Percentiles rank a stretch among this genome's conserved stretches.
These are phyloP conservation scores for Isotomurus palustris DNA, from an alignment of 2,888 invertebrate species.

Conservation along the genomic window DNA sequence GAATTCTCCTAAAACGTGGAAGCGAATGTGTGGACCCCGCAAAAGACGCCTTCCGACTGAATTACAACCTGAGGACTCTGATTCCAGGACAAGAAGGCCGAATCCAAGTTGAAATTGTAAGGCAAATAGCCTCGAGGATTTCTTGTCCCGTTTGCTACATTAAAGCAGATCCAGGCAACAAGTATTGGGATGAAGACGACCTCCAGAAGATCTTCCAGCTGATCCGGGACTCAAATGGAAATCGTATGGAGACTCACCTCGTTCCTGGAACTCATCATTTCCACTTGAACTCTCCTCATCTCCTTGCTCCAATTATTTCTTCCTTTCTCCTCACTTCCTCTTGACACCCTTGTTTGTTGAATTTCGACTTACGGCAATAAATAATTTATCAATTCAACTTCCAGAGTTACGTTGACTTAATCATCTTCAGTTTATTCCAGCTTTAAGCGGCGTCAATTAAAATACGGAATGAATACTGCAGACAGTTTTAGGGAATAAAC, in stretches of 20 bases:
- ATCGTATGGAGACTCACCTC: slow-evolving; percentile 40
- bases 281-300: slow-evolving; percentile 46
- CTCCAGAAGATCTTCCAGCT: slow-evolving; percentile 37
- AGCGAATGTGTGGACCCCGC: background rate
- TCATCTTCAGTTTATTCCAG: too few relatives aligned
- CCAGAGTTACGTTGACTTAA: too few relatives aligned
- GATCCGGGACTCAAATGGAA: slow-evolving; percentile 25
- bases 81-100: slow-evolving; percentile 26
- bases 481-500: too few relatives aligned
- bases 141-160: slow-evolving; percentile 48
- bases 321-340: too few relatives aligned
- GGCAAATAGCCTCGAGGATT: slow-evolving; percentile 43
- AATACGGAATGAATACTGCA: too few relatives aligned
- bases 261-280: slow-evolving; percentile 47
- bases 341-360: too few relatives aligned
- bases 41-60: slow-evolving; percentile 14
- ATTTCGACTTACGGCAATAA: too few relatives aligned
- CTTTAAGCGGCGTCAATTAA: too few relatives aligned
- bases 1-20: slow-evolving; percentile 37
- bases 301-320: slow-evolving; percentile 25
- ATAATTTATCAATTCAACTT: too few relatives aligned
- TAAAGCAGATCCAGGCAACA: slow-evolving; percentile 47
- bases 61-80: slow-evolving; percentile 25
- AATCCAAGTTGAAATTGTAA: slow-evolving; percentile 12
- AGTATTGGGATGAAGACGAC: slow-evolving; percentile 40